A percentile compares a stretch with the other conserved stretches of the same genome.
phyloP scores from a whole-genome alignment of 2,888 invertebrate species.

The Limnephilus auricula region DNA sequence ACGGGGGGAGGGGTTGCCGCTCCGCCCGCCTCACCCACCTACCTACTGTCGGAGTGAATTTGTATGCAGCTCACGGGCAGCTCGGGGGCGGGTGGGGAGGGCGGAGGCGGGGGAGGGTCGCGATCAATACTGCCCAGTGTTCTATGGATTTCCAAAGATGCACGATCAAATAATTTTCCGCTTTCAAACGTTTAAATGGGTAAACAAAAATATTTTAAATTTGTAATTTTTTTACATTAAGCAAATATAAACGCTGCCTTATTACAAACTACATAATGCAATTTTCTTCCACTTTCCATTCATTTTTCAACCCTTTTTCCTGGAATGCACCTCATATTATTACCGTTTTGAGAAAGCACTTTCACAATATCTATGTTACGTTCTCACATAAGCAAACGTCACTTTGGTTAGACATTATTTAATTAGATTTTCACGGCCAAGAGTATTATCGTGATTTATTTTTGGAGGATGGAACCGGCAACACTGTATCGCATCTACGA shows the following conservation, averaged over 20 bases:
- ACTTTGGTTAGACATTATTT: background rate
- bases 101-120: slow-evolving; percentile 54
- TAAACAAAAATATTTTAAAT: background rate
- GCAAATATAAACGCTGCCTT: background rate
- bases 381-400: background rate
- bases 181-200: slow-evolving; percentile 30
- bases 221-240: background rate
- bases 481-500: background rate
- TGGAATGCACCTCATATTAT: background rate
- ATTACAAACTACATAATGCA: background rate
- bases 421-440: too few relatives aligned
- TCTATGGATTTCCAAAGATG: slow-evolving; percentile 65
- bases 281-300: background rate
- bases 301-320: background rate
- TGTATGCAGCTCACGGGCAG: slow-evolving; percentile 64
- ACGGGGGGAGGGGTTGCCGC: background rate
- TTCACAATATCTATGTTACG: background rate
- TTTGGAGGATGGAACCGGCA: background rate
- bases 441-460: too few relatives aligned
- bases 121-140: slow-evolving; percentile 66
- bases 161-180: slow-evolving; percentile 59
- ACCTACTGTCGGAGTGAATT: slow-evolving; percentile 62
- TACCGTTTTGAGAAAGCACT: background rate
- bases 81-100: slow-evolving; percentile 44
- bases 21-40: slow-evolving; percentile 5